Conservation (phyloP, 1,140 invertebrate species). For the Leptonema lineaticorne region DNA sequence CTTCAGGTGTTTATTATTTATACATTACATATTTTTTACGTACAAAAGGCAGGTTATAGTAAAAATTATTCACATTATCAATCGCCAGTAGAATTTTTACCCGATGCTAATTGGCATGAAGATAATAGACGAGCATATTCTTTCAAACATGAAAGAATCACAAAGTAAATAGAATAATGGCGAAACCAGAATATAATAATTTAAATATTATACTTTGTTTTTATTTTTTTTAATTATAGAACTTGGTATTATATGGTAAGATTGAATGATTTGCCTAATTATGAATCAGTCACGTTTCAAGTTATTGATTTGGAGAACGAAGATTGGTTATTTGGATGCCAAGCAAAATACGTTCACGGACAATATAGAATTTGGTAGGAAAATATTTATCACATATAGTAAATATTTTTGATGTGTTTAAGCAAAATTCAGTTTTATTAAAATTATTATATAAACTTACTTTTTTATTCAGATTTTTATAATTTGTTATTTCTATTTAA, state of each 20-base stretch:
- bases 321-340: slow-evolving; percentile 75
- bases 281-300: slow-evolving; percentile 61
- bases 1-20: background rate
- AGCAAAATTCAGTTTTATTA: no score
- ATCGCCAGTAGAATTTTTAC: slow-evolving; percentile 42
- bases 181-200: background rate
- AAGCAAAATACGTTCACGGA: slow-evolving; percentile 55
- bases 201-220: background rate
- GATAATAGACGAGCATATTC: slow-evolving; percentile 51
- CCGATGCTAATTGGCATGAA: slow-evolving; percentile 55
- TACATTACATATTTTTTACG: slow-evolving; percentile 16
- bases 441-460: no score
- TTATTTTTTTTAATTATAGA: slow-evolving; percentile 42
- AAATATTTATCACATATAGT: slow-evolving; percentile 37
- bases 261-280: slow-evolving; percentile 54
- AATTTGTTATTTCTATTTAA: background rate
- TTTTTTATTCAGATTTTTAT: no score
- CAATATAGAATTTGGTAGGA: slow-evolving; percentile 67
- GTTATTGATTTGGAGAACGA: slow-evolving; percentile 62
- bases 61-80: slow-evolving; percentile 29
- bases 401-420: background rate
- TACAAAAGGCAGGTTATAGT: slow-evolving; percentile 36
- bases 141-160: slow-evolving; percentile 32
- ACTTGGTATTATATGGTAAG: slow-evolving; percentile 64
- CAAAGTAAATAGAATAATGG: slow-evolving; percentile 29